phyloP scores from a whole-genome alignment of 2,797 vertebrate genomes.

The Choloepus didactylus region DNA sequence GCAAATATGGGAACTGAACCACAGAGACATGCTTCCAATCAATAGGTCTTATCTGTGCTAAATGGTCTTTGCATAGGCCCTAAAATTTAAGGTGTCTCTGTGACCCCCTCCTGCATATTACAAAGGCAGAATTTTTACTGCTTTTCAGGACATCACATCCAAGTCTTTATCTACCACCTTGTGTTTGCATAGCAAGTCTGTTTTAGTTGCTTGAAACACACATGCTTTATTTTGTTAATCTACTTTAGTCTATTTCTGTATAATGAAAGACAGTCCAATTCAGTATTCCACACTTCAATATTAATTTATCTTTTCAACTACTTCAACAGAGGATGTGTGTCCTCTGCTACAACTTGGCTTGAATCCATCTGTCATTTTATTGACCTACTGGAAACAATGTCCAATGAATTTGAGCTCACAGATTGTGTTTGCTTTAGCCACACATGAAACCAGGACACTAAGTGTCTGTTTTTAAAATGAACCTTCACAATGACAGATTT shows the following conservation, averaged over 20 bases:
- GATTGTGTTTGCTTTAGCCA: slow-evolving; percentile 72
- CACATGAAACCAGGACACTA: slow-evolving; percentile 69
- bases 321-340: slow-evolving; percentile 80
- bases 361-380: slow-evolving; percentile 84
- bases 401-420: slow-evolving; percentile 75
- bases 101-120: background rate
- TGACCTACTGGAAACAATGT: slow-evolving; percentile 77
- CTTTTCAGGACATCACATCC: background rate
- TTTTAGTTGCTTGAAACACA: slow-evolving; percentile 67
- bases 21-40: background rate
- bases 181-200: slow-evolving; percentile 36
- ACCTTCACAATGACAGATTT: slow-evolving; percentile 55
- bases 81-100: slow-evolving; percentile 14
- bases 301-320: slow-evolving; percentile 84
- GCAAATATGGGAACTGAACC: background rate
- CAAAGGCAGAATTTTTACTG: background rate
- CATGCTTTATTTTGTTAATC: slow-evolving; percentile 73
- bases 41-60: background rate
- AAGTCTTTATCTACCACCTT: background rate
- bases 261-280: slow-evolving; percentile 80
- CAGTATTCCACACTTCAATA: slow-evolving; percentile 81
- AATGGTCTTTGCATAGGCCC: background rate
- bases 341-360: slow-evolving; percentile 79
- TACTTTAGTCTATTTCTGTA: slow-evolving; percentile 85
- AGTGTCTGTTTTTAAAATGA: slow-evolving; percentile 35